Evolutionary conservation across 2,113 vertebrate genomes (phyloP).

Genomic region (Nyctibius bracteatus): DNA sequence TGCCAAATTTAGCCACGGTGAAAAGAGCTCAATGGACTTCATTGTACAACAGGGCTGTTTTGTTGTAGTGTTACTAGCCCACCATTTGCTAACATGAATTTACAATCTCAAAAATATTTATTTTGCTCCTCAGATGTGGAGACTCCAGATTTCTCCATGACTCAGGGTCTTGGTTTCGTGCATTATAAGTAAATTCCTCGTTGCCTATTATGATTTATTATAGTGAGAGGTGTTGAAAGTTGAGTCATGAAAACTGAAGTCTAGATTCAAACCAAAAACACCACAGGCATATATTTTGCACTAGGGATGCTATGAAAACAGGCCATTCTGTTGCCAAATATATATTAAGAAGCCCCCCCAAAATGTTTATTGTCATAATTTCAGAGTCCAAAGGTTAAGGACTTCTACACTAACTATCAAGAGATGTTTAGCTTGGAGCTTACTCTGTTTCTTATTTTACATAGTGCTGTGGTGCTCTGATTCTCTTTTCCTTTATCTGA

Average conservation of each 20-base stretch:
- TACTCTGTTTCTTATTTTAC: slow-evolving; percentile 2
- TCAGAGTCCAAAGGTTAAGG: slow-evolving; percentile 35
- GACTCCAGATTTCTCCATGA: slow-evolving; percentile 19
- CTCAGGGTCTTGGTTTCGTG: background rate
- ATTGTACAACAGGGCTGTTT: background rate
- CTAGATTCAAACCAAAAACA: slow-evolving; percentile 46
- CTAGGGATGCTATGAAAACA: slow-evolving; percentile 10
- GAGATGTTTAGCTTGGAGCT: slow-evolving; percentile 22
- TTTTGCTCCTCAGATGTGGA: slow-evolving; percentile 21
- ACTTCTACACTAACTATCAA: background rate
- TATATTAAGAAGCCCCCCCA: background rate
- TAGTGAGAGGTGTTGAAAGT: slow-evolving; percentile 50
- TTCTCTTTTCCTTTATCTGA: background rate
- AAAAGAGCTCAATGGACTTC: background rate
- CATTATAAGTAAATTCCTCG: slow-evolving; percentile 18
- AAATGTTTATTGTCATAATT: slow-evolving; percentile 46
- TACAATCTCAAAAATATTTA: background rate
- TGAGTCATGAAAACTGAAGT: slow-evolving; percentile 45
- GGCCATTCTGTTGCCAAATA: background rate
- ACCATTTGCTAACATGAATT: background rate
- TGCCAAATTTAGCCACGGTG: background rate
- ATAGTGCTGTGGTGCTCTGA: background rate
- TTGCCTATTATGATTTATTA: slow-evolving; percentile 57
- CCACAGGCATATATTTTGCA: slow-evolving; percentile 43
- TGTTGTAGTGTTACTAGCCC: background rate